Base-by-base conservation (phyloP, 2,113 vertebrate species). In the Felis catus region DNA sequence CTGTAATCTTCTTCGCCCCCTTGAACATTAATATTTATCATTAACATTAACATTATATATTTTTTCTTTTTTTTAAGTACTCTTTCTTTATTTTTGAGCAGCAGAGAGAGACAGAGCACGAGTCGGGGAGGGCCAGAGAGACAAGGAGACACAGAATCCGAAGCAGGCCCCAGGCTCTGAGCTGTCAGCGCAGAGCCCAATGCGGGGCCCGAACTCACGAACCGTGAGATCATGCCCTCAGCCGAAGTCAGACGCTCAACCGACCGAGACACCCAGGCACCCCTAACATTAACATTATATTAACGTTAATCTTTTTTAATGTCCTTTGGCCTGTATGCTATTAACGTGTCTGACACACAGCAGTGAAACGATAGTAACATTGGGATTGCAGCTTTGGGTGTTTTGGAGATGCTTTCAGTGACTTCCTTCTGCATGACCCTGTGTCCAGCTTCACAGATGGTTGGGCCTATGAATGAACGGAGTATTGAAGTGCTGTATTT, bases 391-490 rank as follows among this genome's bases (percentile, higher is more conserved):
- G 0, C 13, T 27, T 31, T 0, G 9, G 23, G 36, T 55, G 7
- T 65, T 83, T 41, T 21, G 36, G 27, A 89, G 39, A 39, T 29
- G 76, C 41, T 82, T 94, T 92, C n/a, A 21, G 66, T 82, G 58
- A 53, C 33, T 82, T 63, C n/a, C 13, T 91, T 93, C 86, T 41
- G 79, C 36, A 27, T 58, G 58, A 19, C 23, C 31, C 31, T 15
- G 9, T 29, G 31, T 65, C 74, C 71, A 58, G 27, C 58, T 68
- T 91, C 93, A 61, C 36, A 39, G 90, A 89, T 58, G 55, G 79
- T 79, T 25, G 23, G 78, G 39, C 80, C 88, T 92, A 29, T 80
- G 95, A 92, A 36, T 70, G 93, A 92, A 87, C 74, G 76, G 41
- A 19, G 10, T 25, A 27, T 19, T 10, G 27, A 74, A 53, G 70